phyloP scores from a whole-genome alignment of 2,113 vertebrate species.

The Megaleporinus macrocephalus region DNA sequence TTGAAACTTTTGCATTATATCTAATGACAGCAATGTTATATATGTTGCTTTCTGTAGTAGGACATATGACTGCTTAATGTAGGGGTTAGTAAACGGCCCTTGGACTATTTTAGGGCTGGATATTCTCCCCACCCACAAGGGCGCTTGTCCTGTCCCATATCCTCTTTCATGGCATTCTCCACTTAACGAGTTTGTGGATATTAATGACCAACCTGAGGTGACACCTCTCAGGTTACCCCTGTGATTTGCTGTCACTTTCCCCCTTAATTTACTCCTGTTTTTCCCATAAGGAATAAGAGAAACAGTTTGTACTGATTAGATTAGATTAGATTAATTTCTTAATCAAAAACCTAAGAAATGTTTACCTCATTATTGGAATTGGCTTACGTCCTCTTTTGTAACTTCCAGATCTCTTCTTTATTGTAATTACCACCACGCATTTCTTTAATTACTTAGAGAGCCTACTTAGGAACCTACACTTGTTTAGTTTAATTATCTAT shows the following conservation, averaged over 20 bases:
- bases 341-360: not conserved
- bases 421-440: not conserved
- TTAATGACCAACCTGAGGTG: conserved; percentile 55
- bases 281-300: not conserved
- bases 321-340: not conserved
- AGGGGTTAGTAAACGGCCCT: conserved; percentile 35
- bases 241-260: conserved; percentile 2
- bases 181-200: conserved; percentile 63
- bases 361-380: not conserved
- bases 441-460: not conserved
- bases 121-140: conserved; percentile 46
- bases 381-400: too few species aligned
- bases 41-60: not conserved
- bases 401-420: not conserved
- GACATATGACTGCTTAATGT: conserved; percentile 27
- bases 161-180: conserved; percentile 63
- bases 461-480: too few species aligned
- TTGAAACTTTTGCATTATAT: not conserved
- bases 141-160: conserved; percentile 33
- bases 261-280: not conserved
- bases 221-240: conserved; percentile 50
- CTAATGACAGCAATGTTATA: not conserved
- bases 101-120: conserved; percentile 52
- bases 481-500: too few species aligned
- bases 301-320: not conserved